Base-by-base conservation (phyloP, 30 jellyfish, hydroid and myxozoan species). In the Morbakka virulenta region DNA sequence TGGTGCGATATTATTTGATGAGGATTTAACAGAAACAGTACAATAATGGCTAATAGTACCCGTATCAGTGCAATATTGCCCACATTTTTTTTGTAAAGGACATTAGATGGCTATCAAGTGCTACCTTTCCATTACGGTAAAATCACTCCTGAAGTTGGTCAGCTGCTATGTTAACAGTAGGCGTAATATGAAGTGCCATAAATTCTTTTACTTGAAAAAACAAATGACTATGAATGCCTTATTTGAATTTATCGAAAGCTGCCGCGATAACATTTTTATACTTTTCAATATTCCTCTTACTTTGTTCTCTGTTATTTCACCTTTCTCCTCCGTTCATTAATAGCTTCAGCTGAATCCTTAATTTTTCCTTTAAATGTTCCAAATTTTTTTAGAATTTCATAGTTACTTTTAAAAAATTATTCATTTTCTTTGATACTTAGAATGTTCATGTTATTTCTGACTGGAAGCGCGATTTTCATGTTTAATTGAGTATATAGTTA, bases 401-500 rank as follows among this genome's bases (percentile, higher is more conserved):
- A 73, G 66, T 50, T 73, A 32, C 77, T 51, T 49, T 34, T 32
- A 79, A 26, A 75, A 29, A 75, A 75, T 9, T 75, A 35, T 35
- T 75, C 87, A 52, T 26, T 28, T 31, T 61, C 41, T 31, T 52
- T 75, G 67, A 21, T 35, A 52, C 28, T 26, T 35, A 67, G 51
- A 66, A 35, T 53, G 66, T 26, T 53, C 80, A 75, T n/a, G 21
- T 79, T 35, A 31, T 30, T 79, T 29, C n/a, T 32, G 29, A 31
- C 87, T 28, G 87, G 80, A 32, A 75, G 79, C 87, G 57, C 87
- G 13, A 75, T 32, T 21, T 79, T 29, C n/a, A 75, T 75, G 87
- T 33, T 75, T 75, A 13, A 75, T 67, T 32, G 68, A 75, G 67
- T 52, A 79, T 26, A 75, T 75, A 13, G 79, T 75, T 75, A 75